Percentiles rank a stretch among this genome's conserved stretches.
phyloP scores from a whole-genome alignment of 2,797 vertebrate species.

The Peromyscus attwateri region DNA sequence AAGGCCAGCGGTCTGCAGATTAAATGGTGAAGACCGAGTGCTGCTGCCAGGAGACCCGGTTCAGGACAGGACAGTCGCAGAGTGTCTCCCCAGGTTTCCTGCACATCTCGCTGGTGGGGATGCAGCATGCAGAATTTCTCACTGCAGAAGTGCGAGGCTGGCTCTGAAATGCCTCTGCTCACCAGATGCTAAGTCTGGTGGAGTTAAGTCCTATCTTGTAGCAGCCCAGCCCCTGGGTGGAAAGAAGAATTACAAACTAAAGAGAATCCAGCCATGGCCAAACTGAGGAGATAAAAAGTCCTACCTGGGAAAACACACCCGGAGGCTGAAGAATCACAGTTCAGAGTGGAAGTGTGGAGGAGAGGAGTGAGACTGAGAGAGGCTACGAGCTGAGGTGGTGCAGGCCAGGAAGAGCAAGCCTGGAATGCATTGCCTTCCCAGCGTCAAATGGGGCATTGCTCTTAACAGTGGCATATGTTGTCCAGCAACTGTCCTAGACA shows the following conservation, averaged over 20 bases:
- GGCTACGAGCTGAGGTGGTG: background rate
- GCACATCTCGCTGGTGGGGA: background rate
- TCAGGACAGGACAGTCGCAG: background rate
- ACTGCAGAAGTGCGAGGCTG: too few relatives aligned
- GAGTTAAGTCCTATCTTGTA: background rate
- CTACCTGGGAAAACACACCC: background rate
- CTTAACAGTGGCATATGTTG: background rate
- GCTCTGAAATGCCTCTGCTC: background rate
- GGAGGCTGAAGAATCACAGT: background rate
- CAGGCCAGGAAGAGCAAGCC: background rate
- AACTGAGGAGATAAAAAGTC: background rate
- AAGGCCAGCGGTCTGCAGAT: background rate
- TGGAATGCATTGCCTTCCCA: background rate
- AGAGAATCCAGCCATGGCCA: background rate
- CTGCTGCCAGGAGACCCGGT: too few relatives aligned
- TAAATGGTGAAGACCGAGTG: background rate
- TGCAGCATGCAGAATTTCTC: background rate
- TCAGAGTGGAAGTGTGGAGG: background rate
- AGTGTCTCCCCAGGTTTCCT: too few relatives aligned
- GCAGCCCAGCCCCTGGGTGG: background rate
- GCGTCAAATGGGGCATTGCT: background rate
- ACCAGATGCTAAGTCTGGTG: background rate
- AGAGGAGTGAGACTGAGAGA: too few relatives aligned
- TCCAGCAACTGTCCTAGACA: background rate
- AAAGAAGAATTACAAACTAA: background rate